Conservation (phyloP, 2,888 invertebrate species). For the Emesis russula region DNA sequence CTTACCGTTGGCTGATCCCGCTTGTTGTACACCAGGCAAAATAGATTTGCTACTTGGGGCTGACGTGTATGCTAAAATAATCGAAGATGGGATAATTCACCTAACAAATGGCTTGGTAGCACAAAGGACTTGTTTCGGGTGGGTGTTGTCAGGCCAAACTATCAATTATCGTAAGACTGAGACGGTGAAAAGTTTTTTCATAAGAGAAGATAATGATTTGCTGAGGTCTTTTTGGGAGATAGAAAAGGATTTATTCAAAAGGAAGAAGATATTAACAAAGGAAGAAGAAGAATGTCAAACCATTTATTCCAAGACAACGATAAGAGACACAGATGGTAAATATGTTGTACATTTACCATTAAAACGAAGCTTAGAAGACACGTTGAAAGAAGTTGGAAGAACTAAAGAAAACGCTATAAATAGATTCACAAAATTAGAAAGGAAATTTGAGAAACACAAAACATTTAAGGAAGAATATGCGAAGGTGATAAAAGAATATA, state of each 20-base stretch:
- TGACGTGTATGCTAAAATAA: conserved; percentile 79
- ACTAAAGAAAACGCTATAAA: conserved; percentile 71
- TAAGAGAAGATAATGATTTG: conserved; percentile 70
- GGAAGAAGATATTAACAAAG: conserved; percentile 60
- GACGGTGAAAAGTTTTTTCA: background rate
- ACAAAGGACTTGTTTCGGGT: conserved; percentile 76
- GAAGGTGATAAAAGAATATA: conserved; percentile 70
- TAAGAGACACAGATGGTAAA: conserved; percentile 58
- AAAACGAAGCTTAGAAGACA: conserved; percentile 40
- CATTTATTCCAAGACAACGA: conserved; percentile 53
- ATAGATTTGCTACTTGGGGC: conserved; percentile 79
- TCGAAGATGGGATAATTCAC: conserved; percentile 66
- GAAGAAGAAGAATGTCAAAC: conserved; percentile 80
- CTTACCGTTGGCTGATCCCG: conserved; percentile 57
- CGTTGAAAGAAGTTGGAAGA: conserved; percentile 46
- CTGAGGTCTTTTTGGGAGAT: conserved; percentile 80
- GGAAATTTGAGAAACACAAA: conserved; percentile 48
- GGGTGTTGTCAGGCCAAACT: conserved; percentile 65
- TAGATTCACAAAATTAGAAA: conserved; percentile 72
- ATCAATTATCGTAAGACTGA: background rate
- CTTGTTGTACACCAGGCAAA: conserved; percentile 57
- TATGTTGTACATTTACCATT: conserved; percentile 77
- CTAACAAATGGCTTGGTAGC: conserved; percentile 74
- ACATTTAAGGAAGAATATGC: conserved; percentile 62
- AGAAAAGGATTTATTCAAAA: conserved; percentile 50